Evolutionary conservation across 2,113 vertebrate species (phyloP), one percentile per base, ranked within the genome.

Genomic region (Sebastes fasciatus): DNA sequence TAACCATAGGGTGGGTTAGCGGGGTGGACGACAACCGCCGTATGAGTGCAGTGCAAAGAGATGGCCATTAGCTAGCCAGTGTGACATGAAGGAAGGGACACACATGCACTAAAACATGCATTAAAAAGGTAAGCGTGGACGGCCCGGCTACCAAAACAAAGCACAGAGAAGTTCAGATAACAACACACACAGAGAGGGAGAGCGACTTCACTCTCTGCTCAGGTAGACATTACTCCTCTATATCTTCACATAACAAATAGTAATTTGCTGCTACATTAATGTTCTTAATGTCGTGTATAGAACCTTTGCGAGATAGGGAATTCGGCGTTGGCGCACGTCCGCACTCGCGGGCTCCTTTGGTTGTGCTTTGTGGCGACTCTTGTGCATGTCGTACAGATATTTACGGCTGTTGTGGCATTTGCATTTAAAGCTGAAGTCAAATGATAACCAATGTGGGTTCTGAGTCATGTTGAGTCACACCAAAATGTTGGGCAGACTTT

Each of bases 391-490:
- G 49, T 66, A 62, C 43, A n/a, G 48, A 61, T 3, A 40, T 62
- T 26, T 54, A n/a, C 8, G 12, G 34, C 26, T 46, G 63, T 6
- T 43, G 26, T 61, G 19, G 7, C 21, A 8, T 74, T 76, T 23
- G 17, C 34, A 54, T 67, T 57, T 57, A 17, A 43, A 19, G 21
- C 34, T 46, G 26, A 61, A n/a, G 57, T 77, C 64, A 84, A 14
- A 68, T 43, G 10, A 26, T 78, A 81, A 76, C 62, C 65, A 23
- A 69, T 73, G 4, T 61, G 43, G 63, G 7, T 14, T 77, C 19
- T 69, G 69, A 65, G 73, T 85, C 51, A 66, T 45, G 7, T 7
- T 64, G 40, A 64, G 57, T 68, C 71, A 64, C 51, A 68, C 21
- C 65, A 43, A 65, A 54, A 61, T 21, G 21, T 43, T 63, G 7